A percentile compares a stretch with the other conserved stretches of the same genome.
Evolutionary conservation across 2,113 vertebrate species (phyloP).

Genomic region (Tragelaphus scriptus): DNA sequence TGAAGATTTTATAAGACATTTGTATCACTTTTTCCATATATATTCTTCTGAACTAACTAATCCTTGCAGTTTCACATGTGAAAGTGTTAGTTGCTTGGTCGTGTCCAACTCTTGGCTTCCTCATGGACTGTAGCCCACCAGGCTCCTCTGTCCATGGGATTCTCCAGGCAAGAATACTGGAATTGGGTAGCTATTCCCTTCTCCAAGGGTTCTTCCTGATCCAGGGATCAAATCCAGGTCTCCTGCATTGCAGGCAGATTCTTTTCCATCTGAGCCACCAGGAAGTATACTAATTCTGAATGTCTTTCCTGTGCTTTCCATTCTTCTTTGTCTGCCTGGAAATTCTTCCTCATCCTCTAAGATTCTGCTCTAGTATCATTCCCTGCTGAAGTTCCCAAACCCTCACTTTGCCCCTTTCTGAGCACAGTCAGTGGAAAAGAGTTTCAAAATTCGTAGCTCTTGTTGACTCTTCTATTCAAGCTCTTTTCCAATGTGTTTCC

Average conservation of each 20-base stretch:
- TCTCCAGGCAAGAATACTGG: neutral
- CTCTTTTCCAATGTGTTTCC: neutral
- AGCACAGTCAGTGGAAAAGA: neutral
- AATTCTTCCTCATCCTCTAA: neutral
- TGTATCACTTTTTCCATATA: neutral
- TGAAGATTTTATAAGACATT: neutral
- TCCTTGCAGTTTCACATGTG: neutral
- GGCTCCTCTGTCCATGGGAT: neutral
- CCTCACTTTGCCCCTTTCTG: neutral
- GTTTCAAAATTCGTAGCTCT: neutral
- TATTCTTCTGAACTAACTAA: neutral
- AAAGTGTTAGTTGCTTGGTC: neutral
- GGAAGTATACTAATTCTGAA: neutral
- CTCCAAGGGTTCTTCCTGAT: neutral
- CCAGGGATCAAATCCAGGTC: neutral
- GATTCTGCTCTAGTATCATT: neutral
- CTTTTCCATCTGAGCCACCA: neutral
- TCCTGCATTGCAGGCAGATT: neutral
- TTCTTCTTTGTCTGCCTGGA: neutral
- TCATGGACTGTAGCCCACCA: neutral
- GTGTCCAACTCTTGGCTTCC: neutral
- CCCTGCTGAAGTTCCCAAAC: neutral
- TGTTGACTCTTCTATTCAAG: neutral
- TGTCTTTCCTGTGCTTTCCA: neutral
- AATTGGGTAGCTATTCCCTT: neutral